Base-by-base conservation (phyloP, 2,888 invertebrate genomes). In the Arrhopalites spinosus region DNA sequence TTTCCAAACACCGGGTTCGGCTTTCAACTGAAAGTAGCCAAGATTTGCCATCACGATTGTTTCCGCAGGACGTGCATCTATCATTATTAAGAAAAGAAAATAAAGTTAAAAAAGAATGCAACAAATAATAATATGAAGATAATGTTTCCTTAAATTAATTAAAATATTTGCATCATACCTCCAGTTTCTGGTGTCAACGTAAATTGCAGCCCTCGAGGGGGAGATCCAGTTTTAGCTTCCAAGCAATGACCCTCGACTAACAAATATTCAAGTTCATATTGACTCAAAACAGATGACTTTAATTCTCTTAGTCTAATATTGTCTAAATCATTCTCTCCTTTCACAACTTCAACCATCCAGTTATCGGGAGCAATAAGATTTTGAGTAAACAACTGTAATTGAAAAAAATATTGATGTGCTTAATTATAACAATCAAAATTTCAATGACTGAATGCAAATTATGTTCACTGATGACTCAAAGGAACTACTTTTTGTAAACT, bases 1-100 rank as follows among this genome's bases (percentile, higher is more conserved):
- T 27, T 92, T 87, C 98, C 98, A 99, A 13, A 95, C 94, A 0
- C 99, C 99, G 0, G 99, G 98, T 86, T 94, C 96, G 0, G 98
- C 98, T 87, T 98, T 98, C 43, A 99, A 87, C 87, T 96, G 96
- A 88, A 99, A 98, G 87, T 99, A 99, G 17, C 99, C 99, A 82
- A 99, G 88, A 87, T 99, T 99, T 7, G 98, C 98, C 99, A 99
- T 99, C 13, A 83, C 83, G 45, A 83, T 83, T 13, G 83, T 83
- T 74, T 82, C 82, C 1, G 82, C 69, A 5, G 73, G 67, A 20
- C 36, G 59, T 8, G 71, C 17, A 56, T 45, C 77, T 77, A 36
- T n/a, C n/a, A 29, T 30, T 23, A 25, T 23, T 13, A 36, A 67
- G 15, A 3, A 47, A 36, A 30, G 5, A 15, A 23, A 25, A 15